These are phyloP conservation scores for Apodemia hepburni DNA, from an alignment of 2,888 invertebrate species.

Conservation along the genomic window DNA sequence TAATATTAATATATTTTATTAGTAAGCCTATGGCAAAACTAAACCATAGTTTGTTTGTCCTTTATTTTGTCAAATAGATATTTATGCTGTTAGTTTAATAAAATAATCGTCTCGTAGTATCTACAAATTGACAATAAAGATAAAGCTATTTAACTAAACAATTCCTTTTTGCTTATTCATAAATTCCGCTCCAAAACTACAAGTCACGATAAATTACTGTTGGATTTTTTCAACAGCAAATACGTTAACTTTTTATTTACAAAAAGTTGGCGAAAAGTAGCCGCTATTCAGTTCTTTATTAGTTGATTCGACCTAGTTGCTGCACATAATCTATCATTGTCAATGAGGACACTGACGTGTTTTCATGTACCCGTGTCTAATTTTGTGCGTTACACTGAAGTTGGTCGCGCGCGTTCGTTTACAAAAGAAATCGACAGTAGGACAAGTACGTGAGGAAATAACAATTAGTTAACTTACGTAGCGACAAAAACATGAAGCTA, in stretches of 20 bases:
- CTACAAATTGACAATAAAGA: too few species aligned
- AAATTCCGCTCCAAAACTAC: neutral
- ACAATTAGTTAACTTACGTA: neutral
- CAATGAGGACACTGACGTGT: slow-evolving; percentile 27
- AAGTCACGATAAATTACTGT: slow-evolving; percentile 1
- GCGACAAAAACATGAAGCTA: neutral
- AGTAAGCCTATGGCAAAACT: too few species aligned
- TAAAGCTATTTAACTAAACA: too few species aligned
- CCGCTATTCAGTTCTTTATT: slow-evolving; percentile 17
- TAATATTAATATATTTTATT: too few species aligned
- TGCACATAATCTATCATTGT: slow-evolving; percentile 38
- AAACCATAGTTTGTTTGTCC: too few species aligned
- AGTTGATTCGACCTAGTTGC: slow-evolving; percentile 32
- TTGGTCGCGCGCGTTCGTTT: slow-evolving; percentile 6
- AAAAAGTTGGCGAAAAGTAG: slow-evolving; percentile 11
- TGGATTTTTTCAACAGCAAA: neutral
- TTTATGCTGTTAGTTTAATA: too few species aligned
- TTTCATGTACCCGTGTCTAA: slow-evolving; percentile 1
- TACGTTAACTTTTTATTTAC: neutral
- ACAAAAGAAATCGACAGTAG: slow-evolving; percentile 7
- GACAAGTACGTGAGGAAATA: slow-evolving; percentile 12
- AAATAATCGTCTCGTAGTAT: too few species aligned
- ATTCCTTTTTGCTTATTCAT: too few species aligned
- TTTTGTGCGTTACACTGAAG: slow-evolving; percentile 6
- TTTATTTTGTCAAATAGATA: too few species aligned